Percentiles rank a stretch among this genome's conserved stretches.
phyloP scores from a whole-genome alignment of 2,113 vertebrate genomes.

The Strix uralensis region DNA sequence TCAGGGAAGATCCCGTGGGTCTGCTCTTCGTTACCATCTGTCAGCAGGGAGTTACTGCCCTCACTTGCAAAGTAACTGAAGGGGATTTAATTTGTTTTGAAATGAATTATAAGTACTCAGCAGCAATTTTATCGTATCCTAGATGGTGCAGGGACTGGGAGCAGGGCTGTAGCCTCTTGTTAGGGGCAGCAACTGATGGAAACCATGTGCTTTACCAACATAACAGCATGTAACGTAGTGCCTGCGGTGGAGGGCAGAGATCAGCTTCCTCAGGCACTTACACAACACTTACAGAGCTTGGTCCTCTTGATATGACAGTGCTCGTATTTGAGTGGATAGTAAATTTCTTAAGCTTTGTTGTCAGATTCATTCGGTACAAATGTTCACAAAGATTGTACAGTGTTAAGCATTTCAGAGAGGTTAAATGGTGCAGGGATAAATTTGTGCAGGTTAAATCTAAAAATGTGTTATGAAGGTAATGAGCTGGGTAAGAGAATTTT shows the following conservation, averaged over 20 bases:
- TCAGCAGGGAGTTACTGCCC: slow-evolving; percentile 5
- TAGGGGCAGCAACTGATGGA: background rate
- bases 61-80: background rate
- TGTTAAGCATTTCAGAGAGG: background rate
- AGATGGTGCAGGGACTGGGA: background rate
- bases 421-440: background rate
- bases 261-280: background rate
- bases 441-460: background rate
- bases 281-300: background rate
- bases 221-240: fast-evolving
- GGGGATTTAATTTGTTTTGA: slow-evolving; percentile 12
- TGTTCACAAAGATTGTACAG: background rate
- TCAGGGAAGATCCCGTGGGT: background rate
- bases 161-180: background rate
- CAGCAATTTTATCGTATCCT: background rate
- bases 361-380: background rate
- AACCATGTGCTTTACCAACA: background rate
- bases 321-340: background rate
- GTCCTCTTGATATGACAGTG: background rate
- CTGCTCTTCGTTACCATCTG: background rate
- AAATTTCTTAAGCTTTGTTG: background rate
- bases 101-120: background rate
- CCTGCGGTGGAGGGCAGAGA: background rate
- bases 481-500: background rate
- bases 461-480: background rate